Evolutionary conservation across 2,113 vertebrate genomes (phyloP), one percentile per base, ranked within the genome.

Genomic region (Eurystomus gularis): DNA sequence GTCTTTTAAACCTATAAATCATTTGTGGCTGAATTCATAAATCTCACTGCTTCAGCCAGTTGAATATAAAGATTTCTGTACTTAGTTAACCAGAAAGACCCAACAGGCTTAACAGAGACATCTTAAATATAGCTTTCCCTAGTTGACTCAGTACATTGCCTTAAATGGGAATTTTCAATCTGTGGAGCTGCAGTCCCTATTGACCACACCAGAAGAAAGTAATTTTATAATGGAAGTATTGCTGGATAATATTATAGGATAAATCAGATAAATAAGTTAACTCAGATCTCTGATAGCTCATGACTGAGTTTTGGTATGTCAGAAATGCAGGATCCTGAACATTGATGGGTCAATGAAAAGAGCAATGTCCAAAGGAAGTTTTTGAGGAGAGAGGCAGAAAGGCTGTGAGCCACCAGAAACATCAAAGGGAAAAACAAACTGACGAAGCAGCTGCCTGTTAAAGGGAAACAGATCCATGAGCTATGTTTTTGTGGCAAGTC

Each of bases 51-150:
- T 82, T 90, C 76, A 82, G 52, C 19, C 13, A 20, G 57, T 51
- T 82, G 28, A 94, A 82, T 69, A 69, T 55, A 87, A 82, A 91
- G 73, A 77, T 84, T 95, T 88, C 88, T 85, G 76, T 95, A 86
- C 35, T 90, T 81, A 6, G 70, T 94, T 92, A 94, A 79, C 92
- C 72, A 93, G 81, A 86, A 91, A 93, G 52, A 93, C 77, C 69
- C 82, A 93, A 88, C 51, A 88, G 58, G n/a, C 90, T 93, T 94
- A 91, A 72, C 77, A 93, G 90, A 96, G 46, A 60, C 46, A 86
- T 93, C 88, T 96, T 92, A 96, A 96, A 96, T 96, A 91, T 92
- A 97, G 94, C 92, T 96, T 96, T 93, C 88, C 51, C 65, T 65
- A 26, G 42, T 23, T 92, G 76, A 93, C 82, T 58, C 83, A 94